Base-by-base conservation (phyloP, 2,797 vertebrate genomes). In the Todus mexicanus region DNA sequence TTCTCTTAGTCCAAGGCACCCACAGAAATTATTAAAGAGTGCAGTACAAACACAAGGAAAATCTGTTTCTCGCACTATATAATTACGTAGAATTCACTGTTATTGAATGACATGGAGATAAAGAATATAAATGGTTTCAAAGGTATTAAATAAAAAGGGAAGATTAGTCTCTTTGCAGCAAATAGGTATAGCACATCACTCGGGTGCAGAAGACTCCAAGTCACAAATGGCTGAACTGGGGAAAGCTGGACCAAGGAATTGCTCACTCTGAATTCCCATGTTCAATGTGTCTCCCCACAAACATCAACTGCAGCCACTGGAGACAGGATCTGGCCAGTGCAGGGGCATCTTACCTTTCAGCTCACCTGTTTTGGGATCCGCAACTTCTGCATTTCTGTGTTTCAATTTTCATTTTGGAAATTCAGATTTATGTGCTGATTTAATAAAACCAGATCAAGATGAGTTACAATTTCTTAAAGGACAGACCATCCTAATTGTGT, bases 21-120 rank as follows among this genome's bases (percentile, higher is more conserved):
- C 81, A 83, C 42, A 80, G 81, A 95, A 92, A 83, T 92, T 83
- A 87, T 80, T 87, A 71, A 88, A 90, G 57, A 87, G 60, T 72
- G 59, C 35, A 83, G 38, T 87, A 80, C 69, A 94, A 96, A 85
- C 72, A 92, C 29, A 83, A 61, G 50, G 57, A 87, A 90, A 96
- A 74, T 87, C 45, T 87, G n/a, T 89, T 91, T 91, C 69, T 77
- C 59, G 26, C 19, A 21, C n/a, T 63, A 29, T 83, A 12, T 69
- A 92, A 85, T 91, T 93, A 75, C 51, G 79, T 72, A 54, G 87
- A 93, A 83, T 85, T 89, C 31, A 57, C 72, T 93, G 84, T 77
- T 92, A 54, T 50, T 57, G 82, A 72, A 50, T 83, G 57, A 69
- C 2, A 1, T 33, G 33, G 45, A 76, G 74, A n/a, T 81, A 65